Base-by-base conservation (phyloP, 2,888 invertebrate genomes). In the Synergus gifuensis region DNA sequence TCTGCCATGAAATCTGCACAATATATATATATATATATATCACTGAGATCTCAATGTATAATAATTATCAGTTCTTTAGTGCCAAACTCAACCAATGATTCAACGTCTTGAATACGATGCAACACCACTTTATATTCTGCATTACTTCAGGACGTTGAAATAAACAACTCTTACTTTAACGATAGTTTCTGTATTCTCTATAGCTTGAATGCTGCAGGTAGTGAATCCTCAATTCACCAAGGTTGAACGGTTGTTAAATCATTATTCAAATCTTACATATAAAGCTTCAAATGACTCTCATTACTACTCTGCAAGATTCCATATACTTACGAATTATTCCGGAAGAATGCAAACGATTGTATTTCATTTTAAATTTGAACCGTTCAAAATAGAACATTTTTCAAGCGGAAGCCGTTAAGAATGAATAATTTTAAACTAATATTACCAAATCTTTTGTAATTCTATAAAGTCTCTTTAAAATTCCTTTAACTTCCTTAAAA, bases 1-100 rank as follows among this genome's bases (percentile, higher is more conserved):
- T 22, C 44, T 73, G 49, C 63, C 77, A 60, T 69, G 69, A 69
- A 46, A 69, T 69, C 69, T 49, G 69, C 16, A 69, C 14, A 54
- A 54, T 54, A n/a, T n/a, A n/a, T n/a, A n/a, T n/a, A n/a, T n/a
- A n/a, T n/a, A n/a, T n/a, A n/a, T n/a, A 46, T 69, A 22, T 46
- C 69, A 46, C 28, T 69, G 42, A 49, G 18, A 69, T 44, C 28
- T 46, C 69, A 69, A 49, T 69, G 28, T 69, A n/a, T n/a, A n/a
- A n/a, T n/a, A 14, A 14, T 22, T 28, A 28, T 69, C 46, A 69
- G 8, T 46, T 69, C 28, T 66, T n/a, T 18, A 40, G 16, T 40
- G 36, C n/a, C 36, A n/a, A 54, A 54, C 8, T 44, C 28, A 9
- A 44, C n/a, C 18, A 66, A 12, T 22, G 12, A 49, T 44, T 69